A percentile compares a stretch with the other conserved stretches of the same genome.
Conservation (phyloP, 2,113 vertebrate genomes). For the Actinemys pallida region DNA sequence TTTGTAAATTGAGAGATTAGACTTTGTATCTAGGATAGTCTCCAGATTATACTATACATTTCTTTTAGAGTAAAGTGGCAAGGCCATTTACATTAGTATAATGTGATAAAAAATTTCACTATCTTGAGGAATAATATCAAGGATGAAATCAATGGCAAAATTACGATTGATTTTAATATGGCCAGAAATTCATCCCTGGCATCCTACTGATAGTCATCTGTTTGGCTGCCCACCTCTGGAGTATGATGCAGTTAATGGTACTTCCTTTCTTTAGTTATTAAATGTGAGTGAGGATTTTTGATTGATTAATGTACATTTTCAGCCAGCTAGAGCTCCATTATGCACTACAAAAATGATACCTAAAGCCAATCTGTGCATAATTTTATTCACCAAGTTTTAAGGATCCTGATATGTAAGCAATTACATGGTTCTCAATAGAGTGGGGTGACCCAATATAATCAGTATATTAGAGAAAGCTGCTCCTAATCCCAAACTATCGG, state of each 20-base stretch:
- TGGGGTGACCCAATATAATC: background rate
- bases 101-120: background rate
- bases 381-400: background rate
- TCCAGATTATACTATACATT: background rate
- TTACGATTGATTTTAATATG: too few relatives aligned
- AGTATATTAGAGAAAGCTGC: background rate
- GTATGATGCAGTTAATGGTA: background rate
- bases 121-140: background rate
- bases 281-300: rapidly evolving
- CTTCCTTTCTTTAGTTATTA: background rate
- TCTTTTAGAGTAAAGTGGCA: background rate
- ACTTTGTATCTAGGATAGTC: background rate
- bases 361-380: background rate
- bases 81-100: background rate
- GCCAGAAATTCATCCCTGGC: background rate
- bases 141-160: too few relatives aligned
- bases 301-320: background rate
- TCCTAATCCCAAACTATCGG: background rate
- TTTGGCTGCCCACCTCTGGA: background rate
- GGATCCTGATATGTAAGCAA: background rate
- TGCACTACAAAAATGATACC: background rate
- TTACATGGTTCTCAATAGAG: background rate
- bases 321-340: background rate
- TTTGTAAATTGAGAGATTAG: background rate
- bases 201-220: background rate